These are phyloP conservation scores for Benthosema pterotum DNA, from an alignment of 2,797 vertebrate genomes.

Conservation along the genomic window DNA sequence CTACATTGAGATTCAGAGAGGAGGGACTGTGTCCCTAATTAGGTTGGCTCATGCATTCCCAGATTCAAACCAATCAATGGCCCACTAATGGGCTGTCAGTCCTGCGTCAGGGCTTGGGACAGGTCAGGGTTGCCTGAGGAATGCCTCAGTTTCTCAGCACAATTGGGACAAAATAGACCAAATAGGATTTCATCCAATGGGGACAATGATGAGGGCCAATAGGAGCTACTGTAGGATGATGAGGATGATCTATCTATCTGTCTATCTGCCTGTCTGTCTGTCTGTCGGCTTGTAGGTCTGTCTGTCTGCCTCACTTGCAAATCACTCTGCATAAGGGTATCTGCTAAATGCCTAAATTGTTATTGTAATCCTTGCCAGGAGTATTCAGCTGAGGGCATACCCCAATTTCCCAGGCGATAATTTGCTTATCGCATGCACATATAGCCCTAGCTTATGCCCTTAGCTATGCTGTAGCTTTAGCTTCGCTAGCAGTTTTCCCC, in stretches of 20 bases:
- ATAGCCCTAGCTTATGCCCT: too few relatives aligned
- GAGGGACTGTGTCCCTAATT: constrained; percentile 65
- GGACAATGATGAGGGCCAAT: constrained; percentile 69
- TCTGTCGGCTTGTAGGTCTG: neutral
- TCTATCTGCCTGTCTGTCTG: neutral
- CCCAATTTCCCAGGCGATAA: too few relatives aligned
- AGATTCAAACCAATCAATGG: constrained; percentile 74
- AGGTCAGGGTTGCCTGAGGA: constrained; percentile 71
- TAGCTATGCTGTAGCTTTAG: too few relatives aligned
- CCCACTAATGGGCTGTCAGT: constrained; percentile 74
- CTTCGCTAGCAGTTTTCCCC: too few relatives aligned
- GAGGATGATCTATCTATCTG: constrained; percentile 18
- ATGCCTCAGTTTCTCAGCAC: constrained; percentile 65
- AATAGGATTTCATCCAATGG: constrained; percentile 55
- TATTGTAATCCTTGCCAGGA: too few relatives aligned
- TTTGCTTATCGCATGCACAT: too few relatives aligned
- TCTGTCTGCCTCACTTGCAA: neutral
- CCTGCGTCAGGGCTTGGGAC: constrained; percentile 66
- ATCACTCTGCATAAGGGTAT: too few relatives aligned
- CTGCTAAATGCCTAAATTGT: too few relatives aligned
- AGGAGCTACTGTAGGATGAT: constrained; percentile 47
- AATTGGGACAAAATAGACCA: constrained; percentile 63
- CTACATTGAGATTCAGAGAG: constrained; percentile 67
- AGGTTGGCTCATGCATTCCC: constrained; percentile 65
- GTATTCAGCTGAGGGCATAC: too few relatives aligned